phyloP scores from a whole-genome alignment of 2,888 invertebrate genomes.

The Drosophila atripex region DNA sequence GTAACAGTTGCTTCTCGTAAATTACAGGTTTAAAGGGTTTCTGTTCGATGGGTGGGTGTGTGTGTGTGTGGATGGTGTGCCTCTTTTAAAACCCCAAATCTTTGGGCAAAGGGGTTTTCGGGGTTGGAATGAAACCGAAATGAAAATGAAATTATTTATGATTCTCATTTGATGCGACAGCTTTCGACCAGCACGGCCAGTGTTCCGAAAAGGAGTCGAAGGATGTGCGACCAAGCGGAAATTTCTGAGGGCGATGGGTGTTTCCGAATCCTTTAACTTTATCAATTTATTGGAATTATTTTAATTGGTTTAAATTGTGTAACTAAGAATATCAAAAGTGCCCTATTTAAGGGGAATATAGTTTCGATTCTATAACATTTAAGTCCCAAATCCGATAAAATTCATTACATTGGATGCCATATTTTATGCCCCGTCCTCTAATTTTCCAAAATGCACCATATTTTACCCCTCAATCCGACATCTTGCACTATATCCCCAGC shows the following conservation, averaged over 20 bases:
- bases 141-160: slow-evolving; percentile 77
- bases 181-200: slow-evolving; percentile 53
- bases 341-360: too few species aligned
- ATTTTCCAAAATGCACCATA: slow-evolving; percentile 1
- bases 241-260: background rate
- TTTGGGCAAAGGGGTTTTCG: slow-evolving; percentile 31
- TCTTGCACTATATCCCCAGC: background rate
- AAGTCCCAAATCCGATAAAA: background rate
- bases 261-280: background rate
- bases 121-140: slow-evolving; percentile 54
- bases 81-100: slow-evolving; percentile 31
- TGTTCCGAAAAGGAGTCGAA: background rate
- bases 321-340: background rate
- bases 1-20: slow-evolving; percentile 70
- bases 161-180: slow-evolving; percentile 71
- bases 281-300: background rate
- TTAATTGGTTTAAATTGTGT: background rate
- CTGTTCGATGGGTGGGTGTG: background rate
- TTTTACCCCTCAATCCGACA: background rate
- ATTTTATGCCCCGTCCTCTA: background rate
- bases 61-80: background rate
- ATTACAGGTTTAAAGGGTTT: slow-evolving; percentile 38
- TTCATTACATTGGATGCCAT: background rate
- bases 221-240: slow-evolving; percentile 3
- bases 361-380: background rate